These are phyloP conservation scores for Osedax frankpressi DNA, from an alignment of 2,888 invertebrate genomes.

Conservation along the genomic window DNA sequence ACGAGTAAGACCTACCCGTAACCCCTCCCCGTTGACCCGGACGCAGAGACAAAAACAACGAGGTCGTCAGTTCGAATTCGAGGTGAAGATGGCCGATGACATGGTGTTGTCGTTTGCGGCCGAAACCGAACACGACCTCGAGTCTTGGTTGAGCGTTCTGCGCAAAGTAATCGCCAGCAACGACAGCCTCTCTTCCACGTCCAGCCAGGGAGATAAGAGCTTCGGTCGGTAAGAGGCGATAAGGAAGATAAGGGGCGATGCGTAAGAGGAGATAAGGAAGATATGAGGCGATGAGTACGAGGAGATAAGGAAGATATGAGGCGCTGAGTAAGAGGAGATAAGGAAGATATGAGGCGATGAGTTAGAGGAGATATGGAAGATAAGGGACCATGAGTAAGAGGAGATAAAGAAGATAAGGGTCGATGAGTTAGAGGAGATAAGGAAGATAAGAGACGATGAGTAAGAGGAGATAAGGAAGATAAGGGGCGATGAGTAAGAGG, in stretches of 20 bases:
- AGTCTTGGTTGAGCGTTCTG: conserved; percentile 71
- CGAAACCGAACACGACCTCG: conserved; percentile 68
- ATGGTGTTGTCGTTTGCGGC: conserved; percentile 73
- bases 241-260: background rate
- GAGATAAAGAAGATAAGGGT: background rate
- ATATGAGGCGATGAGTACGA: background rate
- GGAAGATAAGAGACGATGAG: no score
- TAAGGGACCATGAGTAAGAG: background rate
- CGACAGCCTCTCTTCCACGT: conserved; percentile 26
- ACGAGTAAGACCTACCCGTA: background rate
- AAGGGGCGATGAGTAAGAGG: background rate
- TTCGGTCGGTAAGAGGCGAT: conserved; percentile 9
- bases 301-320: background rate
- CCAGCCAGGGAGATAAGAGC: background rate
- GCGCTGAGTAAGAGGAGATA: background rate
- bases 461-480: background rate
- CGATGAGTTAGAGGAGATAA: background rate
- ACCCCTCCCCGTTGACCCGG: background rate
- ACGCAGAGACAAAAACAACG: conserved; percentile 61
- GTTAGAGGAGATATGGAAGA: background rate
- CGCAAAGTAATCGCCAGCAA: conserved; percentile 61
- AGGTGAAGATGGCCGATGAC: conserved; percentile 70
- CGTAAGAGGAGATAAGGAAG: conserved; percentile 6
- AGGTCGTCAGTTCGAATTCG: conserved; percentile 67
- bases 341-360: background rate